phyloP scores from a whole-genome alignment of 2,797 vertebrate genomes.

The Pangasius sanitwongsei region DNA sequence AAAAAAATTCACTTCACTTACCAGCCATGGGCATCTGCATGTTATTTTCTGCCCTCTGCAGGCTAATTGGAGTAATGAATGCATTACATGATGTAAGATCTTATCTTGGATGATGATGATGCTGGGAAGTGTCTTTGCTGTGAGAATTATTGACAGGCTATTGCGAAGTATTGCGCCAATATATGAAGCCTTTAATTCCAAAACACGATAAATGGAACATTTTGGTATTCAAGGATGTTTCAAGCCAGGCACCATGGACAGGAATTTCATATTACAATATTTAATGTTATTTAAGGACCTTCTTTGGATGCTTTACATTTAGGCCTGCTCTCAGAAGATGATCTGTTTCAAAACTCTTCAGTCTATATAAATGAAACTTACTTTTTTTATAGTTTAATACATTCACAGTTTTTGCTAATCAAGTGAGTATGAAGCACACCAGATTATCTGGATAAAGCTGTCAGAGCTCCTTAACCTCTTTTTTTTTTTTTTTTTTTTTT shows the following conservation, averaged over 20 bases:
- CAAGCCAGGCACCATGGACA: neutral
- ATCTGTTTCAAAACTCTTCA: neutral
- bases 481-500: neutral
- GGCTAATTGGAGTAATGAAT: slow-evolving; percentile 39
- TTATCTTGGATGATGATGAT: neutral
- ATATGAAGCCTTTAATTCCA: neutral
- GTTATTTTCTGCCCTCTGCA: slow-evolving; percentile 32
- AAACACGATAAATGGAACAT: neutral
- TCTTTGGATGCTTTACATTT: neutral
- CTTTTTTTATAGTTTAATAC: neutral
- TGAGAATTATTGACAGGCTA: neutral
- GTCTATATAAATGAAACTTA: neutral
- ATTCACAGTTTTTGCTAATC: neutral
- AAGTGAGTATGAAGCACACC: neutral
- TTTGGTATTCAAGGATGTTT: neutral
- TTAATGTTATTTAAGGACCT: slow-evolving; percentile 7
- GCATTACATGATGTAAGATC: slow-evolving; percentile 10
- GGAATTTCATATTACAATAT: neutral
- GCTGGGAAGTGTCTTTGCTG: slow-evolving; percentile 24
- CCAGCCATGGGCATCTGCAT: slow-evolving; percentile 12
- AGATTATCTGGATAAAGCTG: neutral
- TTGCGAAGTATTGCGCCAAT: neutral
- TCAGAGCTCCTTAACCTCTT: neutral
- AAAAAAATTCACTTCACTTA: slow-evolving; percentile 20
- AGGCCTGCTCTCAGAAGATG: neutral